Evolutionary conservation across 2,113 vertebrate genomes (phyloP).

Genomic region (Artemisiospiza belli): DNA sequence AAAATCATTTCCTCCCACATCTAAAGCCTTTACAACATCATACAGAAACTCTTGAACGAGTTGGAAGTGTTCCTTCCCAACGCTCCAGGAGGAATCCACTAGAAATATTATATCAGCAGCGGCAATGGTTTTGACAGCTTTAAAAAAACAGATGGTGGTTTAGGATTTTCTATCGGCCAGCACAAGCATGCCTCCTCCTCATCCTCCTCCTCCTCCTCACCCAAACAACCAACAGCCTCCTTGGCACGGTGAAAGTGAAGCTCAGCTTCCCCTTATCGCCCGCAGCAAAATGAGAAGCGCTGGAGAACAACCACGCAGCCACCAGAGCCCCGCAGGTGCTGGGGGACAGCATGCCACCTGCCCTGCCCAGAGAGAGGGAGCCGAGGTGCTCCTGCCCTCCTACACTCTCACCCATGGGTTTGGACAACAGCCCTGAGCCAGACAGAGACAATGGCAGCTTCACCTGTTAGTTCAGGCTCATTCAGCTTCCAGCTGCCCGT

Average conservation of each 20-base stretch:
- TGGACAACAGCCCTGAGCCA: not conserved
- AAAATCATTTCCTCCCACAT: constrained; percentile 81
- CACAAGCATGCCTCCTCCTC: not conserved
- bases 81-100: constrained; percentile 91
- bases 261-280: not conserved
- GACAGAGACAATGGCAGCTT: not conserved
- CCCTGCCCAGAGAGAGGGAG: not conserved
- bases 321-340: rapidly evolving
- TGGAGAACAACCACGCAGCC: not conserved
- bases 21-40: constrained; percentile 83
- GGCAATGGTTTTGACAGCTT: constrained; percentile 84
- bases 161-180: constrained; percentile 68
- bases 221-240: not conserved
- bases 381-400: not conserved
- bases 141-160: constrained; percentile 80
- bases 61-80: constrained; percentile 86
- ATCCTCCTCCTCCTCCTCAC: not conserved
- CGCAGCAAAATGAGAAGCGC: rapidly evolving
- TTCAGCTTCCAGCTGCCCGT: not conserved
- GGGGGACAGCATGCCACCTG: not conserved
- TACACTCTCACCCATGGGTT: rapidly evolving
- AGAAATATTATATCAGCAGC: constrained; percentile 93
- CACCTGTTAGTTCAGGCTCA: not conserved
- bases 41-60: constrained; percentile 85
- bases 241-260: not conserved